Percentiles rank a stretch among this genome's conserved stretches.
Evolutionary conservation across 2,113 vertebrate species (phyloP).

Genomic region (Dicrurus megarhynchus): DNA sequence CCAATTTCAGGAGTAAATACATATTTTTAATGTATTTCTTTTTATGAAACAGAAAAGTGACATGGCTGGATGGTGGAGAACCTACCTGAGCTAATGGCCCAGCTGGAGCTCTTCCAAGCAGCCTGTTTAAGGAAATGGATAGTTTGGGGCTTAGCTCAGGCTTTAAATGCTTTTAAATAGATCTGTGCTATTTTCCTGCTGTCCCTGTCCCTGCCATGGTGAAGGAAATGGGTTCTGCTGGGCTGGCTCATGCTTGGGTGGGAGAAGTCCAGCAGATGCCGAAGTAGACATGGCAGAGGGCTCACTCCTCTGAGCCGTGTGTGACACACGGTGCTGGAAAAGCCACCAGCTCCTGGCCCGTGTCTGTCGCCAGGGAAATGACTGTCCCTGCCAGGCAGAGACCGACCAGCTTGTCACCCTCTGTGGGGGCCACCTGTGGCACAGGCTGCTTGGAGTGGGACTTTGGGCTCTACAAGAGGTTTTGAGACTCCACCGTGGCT

Average conservation of each 20-base stretch:
- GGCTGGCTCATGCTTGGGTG: background rate
- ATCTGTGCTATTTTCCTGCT: background rate
- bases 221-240: background rate
- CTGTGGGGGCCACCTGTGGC: background rate
- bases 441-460: background rate
- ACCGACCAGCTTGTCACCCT: background rate
- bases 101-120: constrained; percentile 37
- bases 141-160: background rate
- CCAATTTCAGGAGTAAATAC: constrained; percentile 31
- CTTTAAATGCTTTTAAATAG: constrained; percentile 5
- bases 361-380: background rate
- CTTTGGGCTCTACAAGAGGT: background rate
- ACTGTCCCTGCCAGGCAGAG: background rate
- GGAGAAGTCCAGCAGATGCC: background rate
- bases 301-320: accelerated
- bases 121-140: constrained; percentile 11
- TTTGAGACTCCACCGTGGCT: background rate
- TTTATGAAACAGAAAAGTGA: background rate
- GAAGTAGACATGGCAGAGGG: background rate
- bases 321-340: background rate
- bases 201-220: background rate
- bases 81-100: constrained; percentile 50
- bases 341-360: background rate
- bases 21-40: background rate
- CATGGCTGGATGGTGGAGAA: background rate